These are phyloP conservation scores for Herpetotheres cachinnans DNA, from an alignment of 2,113 vertebrate genomes.

Conservation along the genomic window DNA sequence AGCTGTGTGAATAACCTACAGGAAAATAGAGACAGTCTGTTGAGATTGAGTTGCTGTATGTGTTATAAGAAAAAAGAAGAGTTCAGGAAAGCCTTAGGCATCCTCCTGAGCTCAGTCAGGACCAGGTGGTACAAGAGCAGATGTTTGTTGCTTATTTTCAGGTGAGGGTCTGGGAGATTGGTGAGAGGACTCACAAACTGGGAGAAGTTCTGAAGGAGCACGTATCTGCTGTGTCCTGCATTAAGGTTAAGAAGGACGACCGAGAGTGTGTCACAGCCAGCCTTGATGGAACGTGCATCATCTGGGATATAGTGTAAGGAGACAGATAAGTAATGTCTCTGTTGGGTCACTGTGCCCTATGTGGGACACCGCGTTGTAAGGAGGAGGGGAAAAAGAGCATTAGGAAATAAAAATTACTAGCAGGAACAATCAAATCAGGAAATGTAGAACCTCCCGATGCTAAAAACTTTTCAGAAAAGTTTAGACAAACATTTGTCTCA, in stretches of 20 bases:
- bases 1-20: background rate
- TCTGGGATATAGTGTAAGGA: constrained; percentile 89
- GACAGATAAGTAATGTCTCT: background rate
- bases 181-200: constrained; percentile 61
- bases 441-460: background rate
- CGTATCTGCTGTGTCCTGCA: constrained; percentile 76
- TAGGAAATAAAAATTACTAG: background rate
- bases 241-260: constrained; percentile 81
- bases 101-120: background rate
- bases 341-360: background rate
- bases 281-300: constrained; percentile 84
- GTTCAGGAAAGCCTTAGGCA: background rate
- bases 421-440: background rate
- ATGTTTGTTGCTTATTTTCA: constrained; percentile 17
- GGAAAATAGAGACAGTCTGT: fast-evolving
- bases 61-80: background rate
- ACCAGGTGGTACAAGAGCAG: background rate
- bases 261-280: constrained; percentile 84
- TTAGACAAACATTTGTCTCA: background rate
- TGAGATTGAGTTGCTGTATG: background rate
- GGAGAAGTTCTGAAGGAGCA: constrained; percentile 81
- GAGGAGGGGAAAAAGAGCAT: background rate
- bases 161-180: constrained; percentile 85
- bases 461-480: background rate
- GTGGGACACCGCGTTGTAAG: background rate